These are phyloP conservation scores for Phoxinus dragarum DNA, from an alignment of 2,797 vertebrate species.

Conservation along the genomic window DNA sequence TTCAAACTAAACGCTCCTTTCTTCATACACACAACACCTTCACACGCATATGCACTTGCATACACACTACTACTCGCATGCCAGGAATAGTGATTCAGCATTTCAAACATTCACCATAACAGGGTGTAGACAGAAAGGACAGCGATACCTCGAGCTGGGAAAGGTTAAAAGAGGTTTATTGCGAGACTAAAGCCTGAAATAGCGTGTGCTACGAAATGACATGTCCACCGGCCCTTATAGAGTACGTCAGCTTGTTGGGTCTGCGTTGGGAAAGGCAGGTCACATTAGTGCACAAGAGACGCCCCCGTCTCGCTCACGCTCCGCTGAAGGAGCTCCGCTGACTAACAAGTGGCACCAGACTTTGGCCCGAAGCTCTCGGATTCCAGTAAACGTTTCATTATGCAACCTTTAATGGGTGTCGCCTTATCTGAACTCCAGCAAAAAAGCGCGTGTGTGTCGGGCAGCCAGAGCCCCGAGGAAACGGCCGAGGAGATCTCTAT, in stretches of 20 bases:
- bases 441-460: slow-evolving; percentile 1
- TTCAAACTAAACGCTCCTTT: slow-evolving; percentile 5
- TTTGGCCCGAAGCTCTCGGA: slow-evolving; percentile 79
- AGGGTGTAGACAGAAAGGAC: slow-evolving; percentile 45
- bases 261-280: slow-evolving; percentile 77
- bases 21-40: slow-evolving; percentile 14
- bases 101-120: slow-evolving; percentile 55
- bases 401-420: slow-evolving; percentile 81
- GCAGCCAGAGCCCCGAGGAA: slow-evolving; percentile 57
- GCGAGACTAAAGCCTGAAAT: slow-evolving; percentile 48
- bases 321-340: slow-evolving; percentile 75
- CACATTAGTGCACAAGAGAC: slow-evolving; percentile 63
- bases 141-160: slow-evolving; percentile 42
- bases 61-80: slow-evolving; percentile 34
- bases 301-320: slow-evolving; percentile 72
- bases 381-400: slow-evolving; percentile 84
- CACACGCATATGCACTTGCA: slow-evolving; percentile 32
- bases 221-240: slow-evolving; percentile 68
- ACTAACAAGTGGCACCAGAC: slow-evolving; percentile 83
- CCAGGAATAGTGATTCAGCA: slow-evolving; percentile 66
- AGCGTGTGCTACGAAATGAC: background rate
- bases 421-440: slow-evolving; percentile 74
- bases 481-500: slow-evolving; percentile 27
- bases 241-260: slow-evolving; percentile 68
- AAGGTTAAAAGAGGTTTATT: slow-evolving; percentile 16